Conservation (phyloP, 1,140 invertebrate genomes). For the Bathynomus jamesi region DNA sequence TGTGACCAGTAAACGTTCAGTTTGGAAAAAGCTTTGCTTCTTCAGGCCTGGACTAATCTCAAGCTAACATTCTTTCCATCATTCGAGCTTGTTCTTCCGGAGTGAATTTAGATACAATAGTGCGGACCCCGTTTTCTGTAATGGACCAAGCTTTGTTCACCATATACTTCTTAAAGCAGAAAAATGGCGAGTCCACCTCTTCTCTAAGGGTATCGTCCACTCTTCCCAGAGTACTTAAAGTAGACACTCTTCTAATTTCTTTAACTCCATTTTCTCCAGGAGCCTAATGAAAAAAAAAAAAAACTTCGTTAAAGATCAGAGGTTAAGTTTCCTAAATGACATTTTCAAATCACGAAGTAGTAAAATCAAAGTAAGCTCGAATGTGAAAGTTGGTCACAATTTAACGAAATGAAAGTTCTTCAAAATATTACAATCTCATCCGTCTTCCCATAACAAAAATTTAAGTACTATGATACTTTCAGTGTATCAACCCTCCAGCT, state of each 20-base stretch:
- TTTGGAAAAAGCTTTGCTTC: no score
- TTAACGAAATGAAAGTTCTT: no score
- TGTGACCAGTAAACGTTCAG: no score
- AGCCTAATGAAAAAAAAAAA: slow-evolving; percentile 7
- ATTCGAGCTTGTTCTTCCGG: slow-evolving; percentile 12
- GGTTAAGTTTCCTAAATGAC: no score
- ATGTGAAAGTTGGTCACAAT: background rate
- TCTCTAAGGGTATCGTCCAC: slow-evolving; percentile 25
- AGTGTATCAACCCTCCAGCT: no score
- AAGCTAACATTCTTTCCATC: background rate
- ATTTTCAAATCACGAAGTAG: no score
- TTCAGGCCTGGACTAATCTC: no score
- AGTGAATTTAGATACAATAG: slow-evolving; percentile 14
- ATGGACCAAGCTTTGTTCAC: slow-evolving; percentile 33
- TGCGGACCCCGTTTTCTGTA: slow-evolving; percentile 23
- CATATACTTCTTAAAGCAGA: slow-evolving; percentile 32
- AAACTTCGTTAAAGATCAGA: background rate
- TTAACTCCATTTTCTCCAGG: slow-evolving; percentile 32
- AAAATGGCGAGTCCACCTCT: slow-evolving; percentile 29
- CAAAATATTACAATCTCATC: no score
- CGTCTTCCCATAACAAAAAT: no score
- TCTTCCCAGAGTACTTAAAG: slow-evolving; percentile 21
- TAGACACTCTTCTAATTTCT: slow-evolving; percentile 22
- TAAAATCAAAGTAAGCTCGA: no score
- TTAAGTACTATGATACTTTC: no score